These are phyloP conservation scores for Cheilosia impressa DNA, from an alignment of 2,888 invertebrate species.

Conservation along the genomic window DNA sequence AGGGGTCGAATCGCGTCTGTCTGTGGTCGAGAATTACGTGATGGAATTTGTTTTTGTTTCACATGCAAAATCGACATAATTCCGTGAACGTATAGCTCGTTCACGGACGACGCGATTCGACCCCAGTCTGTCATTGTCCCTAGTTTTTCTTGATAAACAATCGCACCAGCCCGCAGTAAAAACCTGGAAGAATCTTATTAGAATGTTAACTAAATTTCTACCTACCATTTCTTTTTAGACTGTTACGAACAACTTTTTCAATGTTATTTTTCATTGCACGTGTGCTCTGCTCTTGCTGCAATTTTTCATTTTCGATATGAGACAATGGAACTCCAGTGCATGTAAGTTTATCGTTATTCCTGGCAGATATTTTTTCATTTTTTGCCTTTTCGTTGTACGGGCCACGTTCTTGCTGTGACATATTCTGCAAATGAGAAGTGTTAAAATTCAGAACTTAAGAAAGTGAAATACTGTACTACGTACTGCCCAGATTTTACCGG, in stretches of 20 bases:
- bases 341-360: conserved; percentile 77
- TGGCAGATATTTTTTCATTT: conserved; percentile 55
- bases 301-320: conserved; percentile 76
- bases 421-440: conserved; percentile 74
- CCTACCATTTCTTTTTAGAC: conserved; percentile 78
- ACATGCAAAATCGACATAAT: too few relatives aligned
- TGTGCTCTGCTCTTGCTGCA: conserved; percentile 72
- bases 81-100: too few relatives aligned
- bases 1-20: too few relatives aligned
- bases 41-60: too few relatives aligned
- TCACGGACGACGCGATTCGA: too few relatives aligned
- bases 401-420: conserved; percentile 78
- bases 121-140: too few relatives aligned
- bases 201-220: neutral
- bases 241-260: conserved; percentile 77
- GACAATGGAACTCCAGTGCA: conserved; percentile 78
- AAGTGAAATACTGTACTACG: conserved; percentile 11
- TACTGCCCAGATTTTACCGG: conserved; percentile 80
- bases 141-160: too few relatives aligned
- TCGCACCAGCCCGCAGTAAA: too few relatives aligned
- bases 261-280: conserved; percentile 79
- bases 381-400: conserved; percentile 79
- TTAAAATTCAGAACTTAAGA: neutral
- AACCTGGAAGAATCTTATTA: neutral
- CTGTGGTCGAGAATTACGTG: too few relatives aligned